Base-by-base conservation (phyloP, 2,113 vertebrate genomes). In the Actinemys pallida region DNA sequence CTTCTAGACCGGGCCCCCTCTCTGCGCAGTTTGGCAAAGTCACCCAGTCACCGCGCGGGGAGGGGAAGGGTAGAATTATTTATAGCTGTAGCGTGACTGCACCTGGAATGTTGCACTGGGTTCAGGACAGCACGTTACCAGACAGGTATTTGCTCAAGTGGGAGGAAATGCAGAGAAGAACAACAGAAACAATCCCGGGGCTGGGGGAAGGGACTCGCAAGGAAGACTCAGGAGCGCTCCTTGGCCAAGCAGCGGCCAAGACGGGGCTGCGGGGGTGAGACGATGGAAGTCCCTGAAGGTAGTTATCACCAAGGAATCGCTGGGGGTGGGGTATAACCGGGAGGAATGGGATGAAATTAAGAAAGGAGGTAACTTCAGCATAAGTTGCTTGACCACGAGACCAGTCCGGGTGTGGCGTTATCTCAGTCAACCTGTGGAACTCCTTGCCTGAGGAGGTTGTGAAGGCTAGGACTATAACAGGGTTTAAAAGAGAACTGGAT, bases 371-470 rank as follows among this genome's bases (percentile, higher is more conserved):
- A 49, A 50, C 4, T n/a, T 13, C 53, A 83, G 69, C 82, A 83
- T 10, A 0, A 57, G 56, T 11, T 57, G 25, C 10, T 24, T 57
- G 56, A n/a, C 35, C 29, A 19, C 7, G 2, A n/a, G 62, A n/a
- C 35, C 17, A 19, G 62, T 19, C 17, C 3, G 10, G 17, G 13
- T 69, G 35, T 6, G 62, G 62, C 13, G 16, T 35, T 50, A 50
- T 50, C 50, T 50, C 50, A 50, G 50, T 50, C 50, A 50, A 50
- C 50, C 50, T 50, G 50, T 14, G 50, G 50, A 50, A 50, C 50
- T 50, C 49, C 13, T 50, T 50, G 49, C 49, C 13, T 50, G 49
- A 50, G 13, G 49, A 50, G 49, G 4, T 14, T 14, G 49, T 50
- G 13, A 50, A 50, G 49, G 49, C 49, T 4, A 50, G 13, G 49